Evolutionary conservation across 2,113 vertebrate species (phyloP).

Genomic region (Cyrtonyx montezumae): DNA sequence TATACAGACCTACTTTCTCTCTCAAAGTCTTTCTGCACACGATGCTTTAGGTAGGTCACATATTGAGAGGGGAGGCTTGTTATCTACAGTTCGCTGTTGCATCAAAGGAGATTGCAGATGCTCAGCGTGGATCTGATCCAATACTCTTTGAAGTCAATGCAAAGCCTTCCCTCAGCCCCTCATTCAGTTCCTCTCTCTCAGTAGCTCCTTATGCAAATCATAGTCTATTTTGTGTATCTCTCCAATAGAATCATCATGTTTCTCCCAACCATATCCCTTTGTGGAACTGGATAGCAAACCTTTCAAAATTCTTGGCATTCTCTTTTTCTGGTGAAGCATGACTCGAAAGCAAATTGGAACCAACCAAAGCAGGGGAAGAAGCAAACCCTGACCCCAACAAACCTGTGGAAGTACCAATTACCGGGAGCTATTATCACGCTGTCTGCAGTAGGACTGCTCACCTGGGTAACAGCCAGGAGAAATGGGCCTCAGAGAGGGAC

Average conservation of each 20-base stretch:
- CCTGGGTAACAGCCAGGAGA: constrained; percentile 34
- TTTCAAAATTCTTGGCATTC: constrained; percentile 36
- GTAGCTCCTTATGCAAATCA: constrained; percentile 55
- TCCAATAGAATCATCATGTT: constrained; percentile 16
- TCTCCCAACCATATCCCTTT: constrained; percentile 10
- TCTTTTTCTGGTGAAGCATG: background rate
- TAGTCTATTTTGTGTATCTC: constrained; percentile 5
- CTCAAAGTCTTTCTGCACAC: background rate
- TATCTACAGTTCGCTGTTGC: constrained; percentile 12
- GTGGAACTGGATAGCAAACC: constrained; percentile 37
- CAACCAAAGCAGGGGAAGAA: background rate
- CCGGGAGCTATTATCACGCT: background rate
- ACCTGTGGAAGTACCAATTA: constrained; percentile 46
- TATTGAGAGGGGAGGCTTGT: background rate
- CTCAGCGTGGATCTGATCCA: constrained; percentile 35
- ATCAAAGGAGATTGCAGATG: constrained; percentile 68
- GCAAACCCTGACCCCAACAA: background rate
- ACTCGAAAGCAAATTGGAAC: constrained; percentile 8
- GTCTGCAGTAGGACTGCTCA: constrained; percentile 16
- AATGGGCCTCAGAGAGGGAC: background rate
- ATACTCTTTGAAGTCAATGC: constrained; percentile 56
- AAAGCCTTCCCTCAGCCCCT: constrained; percentile 1
- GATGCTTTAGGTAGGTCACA: background rate
- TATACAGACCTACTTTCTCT: background rate
- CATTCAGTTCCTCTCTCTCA: constrained; percentile 5